Base-by-base conservation (phyloP, 2,113 vertebrate species). In the Porphyrio hochstetteri region DNA sequence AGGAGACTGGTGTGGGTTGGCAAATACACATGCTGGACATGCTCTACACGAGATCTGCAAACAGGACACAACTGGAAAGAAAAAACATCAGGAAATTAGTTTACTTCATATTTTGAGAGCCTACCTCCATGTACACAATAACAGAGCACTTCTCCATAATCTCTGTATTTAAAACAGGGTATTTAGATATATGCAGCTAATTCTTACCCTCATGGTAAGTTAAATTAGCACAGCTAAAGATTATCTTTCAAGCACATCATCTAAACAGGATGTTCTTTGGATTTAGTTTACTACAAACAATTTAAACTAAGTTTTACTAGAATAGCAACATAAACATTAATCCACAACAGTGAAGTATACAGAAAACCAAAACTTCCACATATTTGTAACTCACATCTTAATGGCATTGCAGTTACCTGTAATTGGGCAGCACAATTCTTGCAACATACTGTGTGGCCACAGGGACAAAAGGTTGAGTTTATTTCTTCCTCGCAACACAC, bases 401-500 rank as follows among this genome's bases (percentile, higher is more conserved):
- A 63, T 3, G 14, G 13, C n/a, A 72, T 1, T 36, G 36, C 90
- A 83, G 27, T 98, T 97, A 99, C 99, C 99, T 99, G 98, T 46
- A 99, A 98, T 74, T 99, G 99, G 82, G 95, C 83, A 9, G 99
- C 99, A 5, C 99, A 99, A 93, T 97, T 96, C 97, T 99, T 98
- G 72, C 99, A 99, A 98, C 99, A 99, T 84, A 99, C 99, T 31
- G 99, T 99, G 96, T 99, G 99, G 46, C 99, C 99, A 10, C 99
- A 99, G 67, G 99, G 99, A 90, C 99, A 99, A 96, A 99, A 99
- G 10, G 99, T 99, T 0, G 99, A 99, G 75, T 99, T 98, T 52
- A 99, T 99, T 98, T 99, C 99, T 87, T 99, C 98, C 93, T 98
- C 99, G 61, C 99, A 99, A 96, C 99, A 99, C 82, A 99, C 96